These are phyloP conservation scores for Emydocephalus ijimae DNA, from an alignment of 2,113 vertebrate genomes.

Conservation along the genomic window DNA sequence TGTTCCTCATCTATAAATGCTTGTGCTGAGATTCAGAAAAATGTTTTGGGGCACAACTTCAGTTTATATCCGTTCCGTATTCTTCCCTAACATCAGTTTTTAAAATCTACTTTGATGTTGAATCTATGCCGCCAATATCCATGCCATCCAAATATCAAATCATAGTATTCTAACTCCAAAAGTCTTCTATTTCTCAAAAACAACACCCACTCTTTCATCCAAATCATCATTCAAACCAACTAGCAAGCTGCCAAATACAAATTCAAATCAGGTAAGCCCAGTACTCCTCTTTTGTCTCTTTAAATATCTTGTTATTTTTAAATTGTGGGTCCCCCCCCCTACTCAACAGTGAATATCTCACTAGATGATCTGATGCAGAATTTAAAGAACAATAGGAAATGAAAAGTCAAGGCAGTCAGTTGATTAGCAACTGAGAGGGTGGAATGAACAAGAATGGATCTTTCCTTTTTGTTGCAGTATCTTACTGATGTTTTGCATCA, in stretches of 20 bases:
- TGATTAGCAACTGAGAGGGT: constrained; percentile 31
- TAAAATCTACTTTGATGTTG: neutral
- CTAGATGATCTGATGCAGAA: neutral
- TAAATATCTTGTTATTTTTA: neutral
- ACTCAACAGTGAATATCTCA: neutral
- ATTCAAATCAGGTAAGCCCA: neutral
- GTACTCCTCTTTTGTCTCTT: neutral
- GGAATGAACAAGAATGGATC: constrained; percentile 14
- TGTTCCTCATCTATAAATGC: neutral
- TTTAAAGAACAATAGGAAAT: neutral
- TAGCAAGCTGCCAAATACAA: neutral
- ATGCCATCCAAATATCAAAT: neutral
- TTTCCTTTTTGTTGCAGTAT: constrained; percentile 17
- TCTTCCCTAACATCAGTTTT: neutral
- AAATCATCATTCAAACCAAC: neutral
- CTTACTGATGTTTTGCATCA: neutral
- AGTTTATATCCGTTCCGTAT: neutral
- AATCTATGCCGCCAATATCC: neutral
- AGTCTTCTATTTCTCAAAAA: neutral
- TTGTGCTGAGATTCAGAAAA: neutral
- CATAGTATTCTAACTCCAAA: neutral
- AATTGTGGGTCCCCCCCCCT: neutral
- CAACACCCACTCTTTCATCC: neutral
- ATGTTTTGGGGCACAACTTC: neutral
- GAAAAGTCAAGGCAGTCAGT: constrained; percentile 12